Evolutionary conservation across 1,140 invertebrate genomes (phyloP), one percentile per base, ranked within the genome.

Genomic region (Sitophilus oryzae): DNA sequence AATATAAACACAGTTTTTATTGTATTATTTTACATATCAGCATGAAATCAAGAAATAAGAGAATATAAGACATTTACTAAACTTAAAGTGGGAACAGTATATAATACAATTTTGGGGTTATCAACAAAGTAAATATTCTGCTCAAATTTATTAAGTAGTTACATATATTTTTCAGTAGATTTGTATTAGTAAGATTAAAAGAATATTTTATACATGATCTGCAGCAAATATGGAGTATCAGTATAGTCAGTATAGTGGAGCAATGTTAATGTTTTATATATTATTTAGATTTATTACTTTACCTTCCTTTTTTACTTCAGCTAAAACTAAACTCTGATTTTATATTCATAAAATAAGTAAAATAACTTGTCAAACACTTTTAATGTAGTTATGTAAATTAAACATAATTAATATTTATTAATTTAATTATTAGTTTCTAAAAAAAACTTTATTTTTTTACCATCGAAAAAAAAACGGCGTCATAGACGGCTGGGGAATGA

Each of bases 111-210:
- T 11, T 30, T 30, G 5, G 25, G 25, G 5, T 30, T 30, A 11
- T 6, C 25, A 6, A 30, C n/a, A n/a, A n/a, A n/a, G n/a, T n/a
- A n/a, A n/a, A n/a, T n/a, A 38, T 38, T 59, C 43, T 49, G 53
- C 51, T 51, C 43, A 52, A 54, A 48, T 51, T n/a, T 59, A 44
- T 34, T 21, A 48, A 19, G 9, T 56, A 46, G 42, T 60, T n/a
- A n/a, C n/a, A 36, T 59, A 51, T 59, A 23, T 60, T 60, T 56
- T 52, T n/a, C 36, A 51, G 38, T 52, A 50, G 47, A 38, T 38
- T 40, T 50, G 47, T 50, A 50, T 38, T 50, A 50, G 47, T 34
- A 15, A 46, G 8, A 19, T 1, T 21, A 11, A 20, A 18, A 18
- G n/a, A 18, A 42, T 19, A n/a, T 18, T 41, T 5, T 1, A 42